Base-by-base conservation (phyloP, 1,140 invertebrate genomes). In the Chelonus insularis region DNA sequence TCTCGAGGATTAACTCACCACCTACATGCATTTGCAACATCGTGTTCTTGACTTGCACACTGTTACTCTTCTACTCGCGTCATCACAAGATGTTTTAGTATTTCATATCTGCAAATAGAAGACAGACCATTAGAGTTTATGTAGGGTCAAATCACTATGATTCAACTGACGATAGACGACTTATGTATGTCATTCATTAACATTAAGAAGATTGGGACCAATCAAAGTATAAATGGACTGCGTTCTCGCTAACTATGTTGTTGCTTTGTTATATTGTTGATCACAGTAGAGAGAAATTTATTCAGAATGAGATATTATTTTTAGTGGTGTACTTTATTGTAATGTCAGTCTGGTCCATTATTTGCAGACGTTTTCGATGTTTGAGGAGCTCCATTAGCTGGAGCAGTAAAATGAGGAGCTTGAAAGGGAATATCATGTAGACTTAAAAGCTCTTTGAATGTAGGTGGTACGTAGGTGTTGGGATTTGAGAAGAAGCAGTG, bases 181-280 rank as follows among this genome's bases (percentile, higher is more conserved):
- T 21, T 54, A 55, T 37, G 32, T 32, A 57, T 23, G 23, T 37
- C 34, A 56, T 50, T 36, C n/a, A 57, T 6, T 39, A 57, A 54
- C 54, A 65, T 65, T 65, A 58, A 54, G 57, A 64, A 47, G 57
- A 64, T 64, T 64, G 54, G 54, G 34, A 62, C 48, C 57, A 65
- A 65, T 65, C 48, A 65, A 50, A 59, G 39, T 32, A 29, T 5
- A 34, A 65, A 47, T 50, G 57, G 59, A 62, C 34, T 59, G 64
- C 64, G 59, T 65, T 64, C 63, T 61, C 41, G 47, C 54, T 51
- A 60, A 57, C 16, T 36, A 29, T 48, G 2, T 20, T 39, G 34
- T 56, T 39, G 18, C 18, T 43, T n/a, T 4, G n/a, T n/a, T n/a
- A n/a, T n/a, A n/a, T n/a, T n/a, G n/a, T n/a, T n/a, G n/a, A n/a